phyloP scores from a whole-genome alignment of 2,888 invertebrate species.

The Esperia sulphurella region DNA sequence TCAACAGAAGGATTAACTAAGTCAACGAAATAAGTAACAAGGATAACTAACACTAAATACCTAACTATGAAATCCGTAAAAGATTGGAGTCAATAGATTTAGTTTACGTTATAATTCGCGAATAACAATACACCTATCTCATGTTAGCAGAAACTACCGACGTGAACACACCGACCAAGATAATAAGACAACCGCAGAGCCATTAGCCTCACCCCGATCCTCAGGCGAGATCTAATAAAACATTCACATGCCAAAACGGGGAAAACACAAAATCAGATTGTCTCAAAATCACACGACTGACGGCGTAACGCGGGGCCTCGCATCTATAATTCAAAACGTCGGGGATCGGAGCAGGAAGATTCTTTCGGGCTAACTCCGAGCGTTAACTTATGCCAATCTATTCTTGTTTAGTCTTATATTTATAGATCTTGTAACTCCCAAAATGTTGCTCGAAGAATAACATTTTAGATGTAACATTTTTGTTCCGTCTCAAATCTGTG shows the following conservation, averaged over 20 bases:
- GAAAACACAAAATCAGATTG: constrained; percentile 75
- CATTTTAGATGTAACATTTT: constrained; percentile 20
- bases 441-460: constrained; percentile 8
- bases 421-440: constrained; percentile 8
- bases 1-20: too few relatives aligned
- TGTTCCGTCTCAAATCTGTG: background rate
- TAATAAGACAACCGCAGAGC: constrained; percentile 39
- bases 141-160: background rate
- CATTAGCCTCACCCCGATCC: constrained; percentile 61
- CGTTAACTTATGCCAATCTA: constrained; percentile 50
- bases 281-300: constrained; percentile 76
- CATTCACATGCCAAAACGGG: constrained; percentile 71
- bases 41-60: too few relatives aligned
- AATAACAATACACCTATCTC: background rate
- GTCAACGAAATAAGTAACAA: too few relatives aligned
- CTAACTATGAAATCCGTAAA: background rate
- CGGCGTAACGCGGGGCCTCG: constrained; percentile 54
- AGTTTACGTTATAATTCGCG: background rate
- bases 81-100: background rate
- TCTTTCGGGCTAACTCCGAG: constrained; percentile 35
- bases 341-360: constrained; percentile 42
- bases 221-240: constrained; percentile 65
- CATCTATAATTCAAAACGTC: constrained; percentile 70
- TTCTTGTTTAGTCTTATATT: constrained; percentile 37
- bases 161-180: constrained; percentile 3